These are phyloP conservation scores for Pollenia angustigena DNA, from an alignment of 2,888 invertebrate genomes.

Conservation along the genomic window DNA sequence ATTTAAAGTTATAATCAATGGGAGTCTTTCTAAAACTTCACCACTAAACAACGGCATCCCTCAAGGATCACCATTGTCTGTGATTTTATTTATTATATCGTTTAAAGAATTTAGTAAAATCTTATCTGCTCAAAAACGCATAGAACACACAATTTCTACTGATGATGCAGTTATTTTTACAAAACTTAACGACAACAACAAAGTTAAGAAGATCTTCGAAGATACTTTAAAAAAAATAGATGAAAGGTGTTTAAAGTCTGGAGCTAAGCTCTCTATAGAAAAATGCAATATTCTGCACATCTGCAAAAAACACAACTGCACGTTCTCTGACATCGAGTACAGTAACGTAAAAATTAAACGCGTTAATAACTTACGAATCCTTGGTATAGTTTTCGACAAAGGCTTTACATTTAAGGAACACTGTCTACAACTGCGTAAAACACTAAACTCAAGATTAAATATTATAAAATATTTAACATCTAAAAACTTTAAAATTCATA, in stretches of 20 bases:
- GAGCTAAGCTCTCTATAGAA: conserved; percentile 5
- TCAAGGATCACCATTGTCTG: too few relatives aligned
- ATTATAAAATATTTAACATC: background rate
- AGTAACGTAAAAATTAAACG: conserved; percentile 11
- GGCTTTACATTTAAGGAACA: conserved; percentile 26
- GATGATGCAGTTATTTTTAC: conserved; percentile 26
- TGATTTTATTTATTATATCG: conserved; percentile 12
- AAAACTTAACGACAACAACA: conserved; percentile 7
- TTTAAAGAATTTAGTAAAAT: conserved; percentile 42
- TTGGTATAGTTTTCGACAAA: background rate
- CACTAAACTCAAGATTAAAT: conserved; percentile 4
- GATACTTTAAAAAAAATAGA: conserved; percentile 1
- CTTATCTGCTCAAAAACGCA: background rate
- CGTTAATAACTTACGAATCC: background rate
- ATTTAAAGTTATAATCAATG: conserved; percentile 8
- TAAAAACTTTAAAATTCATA: conserved; percentile 12
- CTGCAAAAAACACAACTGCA: conserved; percentile 25
- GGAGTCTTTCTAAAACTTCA: background rate
- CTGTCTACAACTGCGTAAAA: conserved; percentile 1
- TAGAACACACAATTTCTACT: conserved; percentile 15
- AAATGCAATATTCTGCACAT: conserved; percentile 11
- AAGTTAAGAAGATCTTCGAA: background rate
- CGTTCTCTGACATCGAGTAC: background rate
- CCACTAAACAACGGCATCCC: background rate
- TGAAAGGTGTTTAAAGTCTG: conserved; percentile 4